Percentiles rank a stretch among this genome's conserved stretches.
Conservation (phyloP, 2,113 vertebrate genomes). For the Grammomys dolichurus region DNA sequence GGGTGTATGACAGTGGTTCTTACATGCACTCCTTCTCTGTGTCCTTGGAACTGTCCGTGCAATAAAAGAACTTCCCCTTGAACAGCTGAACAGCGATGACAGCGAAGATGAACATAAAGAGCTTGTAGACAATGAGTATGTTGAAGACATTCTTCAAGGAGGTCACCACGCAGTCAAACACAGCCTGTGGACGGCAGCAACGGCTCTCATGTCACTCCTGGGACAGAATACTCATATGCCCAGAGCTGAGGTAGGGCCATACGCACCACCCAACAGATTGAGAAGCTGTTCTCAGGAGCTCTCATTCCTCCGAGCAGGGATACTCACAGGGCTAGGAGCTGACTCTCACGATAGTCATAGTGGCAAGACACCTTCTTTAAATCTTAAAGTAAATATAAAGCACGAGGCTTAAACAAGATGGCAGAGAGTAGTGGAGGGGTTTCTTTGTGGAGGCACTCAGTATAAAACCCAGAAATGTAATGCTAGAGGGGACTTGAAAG, state of each 20-base stretch:
- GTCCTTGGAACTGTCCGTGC: slow-evolving; percentile 97
- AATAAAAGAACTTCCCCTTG: slow-evolving; percentile 99
- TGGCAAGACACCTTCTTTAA: background rate
- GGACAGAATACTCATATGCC: background rate
- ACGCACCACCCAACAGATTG: background rate
- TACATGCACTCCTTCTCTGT: slow-evolving; percentile 98
- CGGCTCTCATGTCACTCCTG: background rate
- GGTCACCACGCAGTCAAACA: slow-evolving; percentile 97
- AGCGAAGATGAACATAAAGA: slow-evolving; percentile 99
- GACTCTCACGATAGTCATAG: background rate
- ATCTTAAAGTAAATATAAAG: background rate
- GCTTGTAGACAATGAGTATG: slow-evolving; percentile 99
- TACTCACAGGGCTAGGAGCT: background rate
- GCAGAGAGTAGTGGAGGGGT: background rate
- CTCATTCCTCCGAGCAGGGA: background rate
- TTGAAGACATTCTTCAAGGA: slow-evolving; percentile 99
- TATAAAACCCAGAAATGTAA: background rate
- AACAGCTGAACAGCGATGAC: slow-evolving; percentile 99
- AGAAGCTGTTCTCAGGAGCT: background rate
- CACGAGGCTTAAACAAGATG: background rate
- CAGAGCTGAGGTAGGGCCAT: background rate
- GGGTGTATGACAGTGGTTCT: slow-evolving; percentile 26
- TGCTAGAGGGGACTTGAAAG: background rate
- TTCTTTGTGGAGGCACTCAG: background rate
- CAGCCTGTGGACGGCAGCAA: slow-evolving; percentile 85